A percentile compares a stretch with the other conserved stretches of the same genome.
phyloP scores from a whole-genome alignment of 2,888 invertebrate species.

The Aporophyla nigra region DNA sequence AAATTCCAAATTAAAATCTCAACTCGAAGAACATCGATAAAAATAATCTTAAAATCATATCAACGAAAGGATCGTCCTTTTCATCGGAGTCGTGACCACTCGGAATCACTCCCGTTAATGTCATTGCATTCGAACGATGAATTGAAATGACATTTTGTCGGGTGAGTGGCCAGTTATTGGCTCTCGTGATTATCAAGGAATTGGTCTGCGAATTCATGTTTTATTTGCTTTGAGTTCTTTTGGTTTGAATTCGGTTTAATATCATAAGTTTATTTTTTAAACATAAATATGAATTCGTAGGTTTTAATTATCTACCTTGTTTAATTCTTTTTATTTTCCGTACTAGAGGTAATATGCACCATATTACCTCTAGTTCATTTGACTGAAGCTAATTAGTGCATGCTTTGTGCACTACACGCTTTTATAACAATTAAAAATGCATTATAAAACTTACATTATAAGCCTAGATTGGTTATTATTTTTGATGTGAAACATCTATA shows the following conservation, averaged over 20 bases:
- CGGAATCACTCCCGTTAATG: slow-evolving; percentile 67
- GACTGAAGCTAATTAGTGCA: too few species aligned
- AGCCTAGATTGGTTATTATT: too few species aligned
- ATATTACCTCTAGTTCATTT: too few species aligned
- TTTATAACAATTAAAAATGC: too few species aligned
- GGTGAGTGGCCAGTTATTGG: slow-evolving; percentile 68
- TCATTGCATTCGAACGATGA: slow-evolving; percentile 68
- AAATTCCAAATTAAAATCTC: slow-evolving; percentile 3
- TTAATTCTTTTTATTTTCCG: too few species aligned
- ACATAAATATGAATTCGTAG: neutral
- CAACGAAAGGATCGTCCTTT: slow-evolving; percentile 44
- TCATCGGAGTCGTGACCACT: slow-evolving; percentile 52
- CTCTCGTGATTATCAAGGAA: slow-evolving; percentile 57
- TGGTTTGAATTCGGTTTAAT: neutral
- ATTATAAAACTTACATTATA: too few species aligned
- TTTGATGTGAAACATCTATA: too few species aligned
- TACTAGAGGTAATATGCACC: too few species aligned
- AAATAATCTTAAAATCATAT: slow-evolving; percentile 52
- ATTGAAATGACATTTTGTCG: slow-evolving; percentile 74
- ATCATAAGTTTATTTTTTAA: neutral
- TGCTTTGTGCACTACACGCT: too few species aligned
- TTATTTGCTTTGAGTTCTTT: slow-evolving; percentile 32
- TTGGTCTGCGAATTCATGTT: slow-evolving; percentile 32
- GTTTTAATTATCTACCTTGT: neutral
- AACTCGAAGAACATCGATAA: slow-evolving; percentile 35